These are phyloP conservation scores for Drosophila lacteicornis DNA, from an alignment of 1,140 invertebrate species.

Conservation along the genomic window DNA sequence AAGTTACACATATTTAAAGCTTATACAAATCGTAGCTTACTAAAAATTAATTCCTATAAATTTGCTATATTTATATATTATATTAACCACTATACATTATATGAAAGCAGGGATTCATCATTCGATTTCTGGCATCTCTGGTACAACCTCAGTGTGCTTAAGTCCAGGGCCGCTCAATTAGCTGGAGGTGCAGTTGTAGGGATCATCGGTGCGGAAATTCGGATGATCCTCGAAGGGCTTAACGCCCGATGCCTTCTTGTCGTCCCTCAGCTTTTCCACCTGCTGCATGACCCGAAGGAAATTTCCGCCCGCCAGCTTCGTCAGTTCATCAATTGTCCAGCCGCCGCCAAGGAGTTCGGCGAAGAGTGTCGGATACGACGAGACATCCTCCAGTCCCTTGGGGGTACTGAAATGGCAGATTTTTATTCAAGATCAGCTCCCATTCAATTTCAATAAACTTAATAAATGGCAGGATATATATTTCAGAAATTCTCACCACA, in stretches of 20 bases:
- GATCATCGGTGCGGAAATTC: constrained; percentile 83
- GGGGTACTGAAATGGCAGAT: constrained; percentile 88
- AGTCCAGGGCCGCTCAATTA: constrained; percentile 66
- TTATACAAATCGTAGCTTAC: constrained; percentile 63
- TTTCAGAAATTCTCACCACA: constrained; percentile 23
- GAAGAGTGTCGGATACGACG: constrained; percentile 94
- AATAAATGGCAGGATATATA: constrained; percentile 1
- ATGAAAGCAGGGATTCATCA: constrained; percentile 35
- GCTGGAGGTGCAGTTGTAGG: constrained; percentile 84
- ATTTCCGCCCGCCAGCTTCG: constrained; percentile 95
- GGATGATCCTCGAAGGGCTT: constrained; percentile 83
- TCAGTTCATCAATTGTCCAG: constrained; percentile 93
- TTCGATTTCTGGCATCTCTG: constrained; percentile 34
- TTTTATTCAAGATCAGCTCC: too few relatives aligned
- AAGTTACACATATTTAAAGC: constrained; percentile 56
- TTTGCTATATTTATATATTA: constrained; percentile 14
- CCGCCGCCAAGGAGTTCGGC: constrained; percentile 92
- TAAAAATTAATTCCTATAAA: constrained; percentile 33
- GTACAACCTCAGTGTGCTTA: constrained; percentile 66
- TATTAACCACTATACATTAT: constrained; percentile 17
- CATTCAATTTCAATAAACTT: background rate
- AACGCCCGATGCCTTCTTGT: constrained; percentile 72
- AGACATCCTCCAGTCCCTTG: constrained; percentile 95
- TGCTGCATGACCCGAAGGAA: constrained; percentile 91
- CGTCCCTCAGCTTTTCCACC: constrained; percentile 85